These are phyloP conservation scores for Chrysomela aeneicollis DNA, from an alignment of 2,888 invertebrate species.

Conservation along the genomic window DNA sequence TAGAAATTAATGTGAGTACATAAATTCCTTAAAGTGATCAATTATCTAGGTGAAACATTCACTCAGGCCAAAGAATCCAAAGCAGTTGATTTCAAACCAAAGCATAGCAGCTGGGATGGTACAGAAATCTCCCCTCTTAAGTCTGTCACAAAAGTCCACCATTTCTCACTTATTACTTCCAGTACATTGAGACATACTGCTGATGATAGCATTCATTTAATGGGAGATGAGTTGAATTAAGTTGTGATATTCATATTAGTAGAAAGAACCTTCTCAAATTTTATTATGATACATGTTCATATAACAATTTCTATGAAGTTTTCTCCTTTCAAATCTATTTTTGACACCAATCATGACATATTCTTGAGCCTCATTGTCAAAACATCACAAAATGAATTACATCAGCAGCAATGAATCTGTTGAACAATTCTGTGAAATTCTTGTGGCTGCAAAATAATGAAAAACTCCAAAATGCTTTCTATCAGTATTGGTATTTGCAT, in stretches of 20 bases:
- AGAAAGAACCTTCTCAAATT: not conserved
- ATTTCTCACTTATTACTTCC: conserved; percentile 65
- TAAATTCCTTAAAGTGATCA: not conserved
- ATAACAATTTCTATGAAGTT: no score
- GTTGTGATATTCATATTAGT: conserved; percentile 3
- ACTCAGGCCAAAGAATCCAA: conserved; percentile 50
- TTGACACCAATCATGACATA: not conserved
- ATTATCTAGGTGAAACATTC: not conserved
- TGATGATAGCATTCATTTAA: conserved; percentile 65
- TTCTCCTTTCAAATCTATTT: no score
- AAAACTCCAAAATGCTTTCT: not conserved
- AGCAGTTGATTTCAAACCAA: conserved; percentile 53
- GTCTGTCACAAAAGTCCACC: conserved; percentile 51
- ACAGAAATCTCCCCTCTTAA: conserved; percentile 53
- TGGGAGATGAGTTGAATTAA: conserved; percentile 57
- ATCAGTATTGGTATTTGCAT: not conserved
- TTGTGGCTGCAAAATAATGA: conserved; percentile 2
- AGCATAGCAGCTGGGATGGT: conserved; percentile 57
- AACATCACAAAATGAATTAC: conserved; percentile 3
- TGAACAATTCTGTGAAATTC: conserved; percentile 9
- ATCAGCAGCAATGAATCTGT: conserved; percentile 10
- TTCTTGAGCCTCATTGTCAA: not conserved
- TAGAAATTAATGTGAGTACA: conserved; percentile 56
- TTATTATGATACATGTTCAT: no score
- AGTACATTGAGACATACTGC: conserved; percentile 64